Conservation (phyloP, 2,888 invertebrate species). For the Calliopum simillimum region DNA sequence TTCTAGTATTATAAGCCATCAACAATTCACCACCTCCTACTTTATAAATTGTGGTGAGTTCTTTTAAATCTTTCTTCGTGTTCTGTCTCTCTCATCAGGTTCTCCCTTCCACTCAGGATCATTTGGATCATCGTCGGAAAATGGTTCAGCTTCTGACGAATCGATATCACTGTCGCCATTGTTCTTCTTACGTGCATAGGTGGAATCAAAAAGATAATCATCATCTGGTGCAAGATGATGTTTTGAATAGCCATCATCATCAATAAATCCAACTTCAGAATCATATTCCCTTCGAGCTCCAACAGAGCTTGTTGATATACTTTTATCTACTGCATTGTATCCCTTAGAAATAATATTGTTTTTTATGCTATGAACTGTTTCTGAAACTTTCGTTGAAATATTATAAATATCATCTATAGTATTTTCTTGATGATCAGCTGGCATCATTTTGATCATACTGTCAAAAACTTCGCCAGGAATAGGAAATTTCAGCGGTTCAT, state of each 20-base stretch:
- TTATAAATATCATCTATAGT: slow-evolving; percentile 11
- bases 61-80: slow-evolving; percentile 44
- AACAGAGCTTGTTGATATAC: slow-evolving; percentile 14
- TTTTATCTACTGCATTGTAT: slow-evolving; percentile 16
- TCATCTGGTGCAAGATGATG: slow-evolving; percentile 59
- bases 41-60: slow-evolving; percentile 6
- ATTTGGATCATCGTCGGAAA: slow-evolving; percentile 85
- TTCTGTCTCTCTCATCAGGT: slow-evolving; percentile 44
- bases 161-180: slow-evolving; percentile 54
- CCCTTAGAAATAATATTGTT: slow-evolving; percentile 9
- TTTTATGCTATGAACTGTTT: slow-evolving; percentile 1
- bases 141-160: slow-evolving; percentile 69
- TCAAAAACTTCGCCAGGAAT: slow-evolving; percentile 77
- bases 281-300: slow-evolving; percentile 31
- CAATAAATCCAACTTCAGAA: slow-evolving; percentile 46
- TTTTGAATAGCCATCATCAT: slow-evolving; percentile 54
- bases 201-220: slow-evolving; percentile 38
- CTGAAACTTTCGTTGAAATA: slow-evolving; percentile 34
- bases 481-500: slow-evolving; percentile 81
- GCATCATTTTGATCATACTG: slow-evolving; percentile 48
- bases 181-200: slow-evolving; percentile 3
- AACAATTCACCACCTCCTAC: slow-evolving; percentile 3
- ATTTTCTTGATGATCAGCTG: slow-evolving; percentile 2
- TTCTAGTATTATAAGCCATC: slow-evolving; percentile 10
- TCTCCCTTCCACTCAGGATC: slow-evolving; percentile 82